A percentile compares a stretch with the other conserved stretches of the same genome.
Evolutionary conservation across 2,113 vertebrate genomes (phyloP).

Genomic region (Campylorhamphus procurvoides): DNA sequence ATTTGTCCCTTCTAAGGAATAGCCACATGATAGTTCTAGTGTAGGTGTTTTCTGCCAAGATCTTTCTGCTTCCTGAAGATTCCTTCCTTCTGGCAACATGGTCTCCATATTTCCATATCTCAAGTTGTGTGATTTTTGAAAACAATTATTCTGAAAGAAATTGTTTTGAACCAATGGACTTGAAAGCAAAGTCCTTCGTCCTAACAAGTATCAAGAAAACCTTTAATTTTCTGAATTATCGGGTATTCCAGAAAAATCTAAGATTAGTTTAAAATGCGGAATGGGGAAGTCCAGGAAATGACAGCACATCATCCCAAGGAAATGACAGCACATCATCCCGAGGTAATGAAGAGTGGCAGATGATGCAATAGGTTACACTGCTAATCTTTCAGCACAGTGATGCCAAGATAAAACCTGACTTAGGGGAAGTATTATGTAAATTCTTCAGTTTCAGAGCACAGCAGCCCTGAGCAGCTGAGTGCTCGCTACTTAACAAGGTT

Average conservation of each 20-base stretch:
- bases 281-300: not conserved
- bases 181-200: not conserved
- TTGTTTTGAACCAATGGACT: not conserved
- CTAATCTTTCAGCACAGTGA: not conserved
- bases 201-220: not conserved
- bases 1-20: not conserved
- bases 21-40: not conserved
- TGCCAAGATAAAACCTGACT: not conserved
- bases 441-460: not conserved
- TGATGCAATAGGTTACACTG: not conserved
- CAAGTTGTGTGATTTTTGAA: not conserved
- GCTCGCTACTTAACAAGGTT: not conserved
- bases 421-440: not conserved
- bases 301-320: fast-evolving
- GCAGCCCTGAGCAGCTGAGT: not conserved
- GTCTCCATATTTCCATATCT: not conserved
- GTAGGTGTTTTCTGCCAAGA: not conserved
- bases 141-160: not conserved
- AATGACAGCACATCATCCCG: fast-evolving
- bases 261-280: not conserved
- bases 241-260: not conserved
- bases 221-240: not conserved
- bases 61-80: not conserved
- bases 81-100: not conserved
- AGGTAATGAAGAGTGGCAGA: not conserved